Conservation (phyloP, 92 coral and sea anemone species). For the Zoanthus sansibaricus region DNA sequence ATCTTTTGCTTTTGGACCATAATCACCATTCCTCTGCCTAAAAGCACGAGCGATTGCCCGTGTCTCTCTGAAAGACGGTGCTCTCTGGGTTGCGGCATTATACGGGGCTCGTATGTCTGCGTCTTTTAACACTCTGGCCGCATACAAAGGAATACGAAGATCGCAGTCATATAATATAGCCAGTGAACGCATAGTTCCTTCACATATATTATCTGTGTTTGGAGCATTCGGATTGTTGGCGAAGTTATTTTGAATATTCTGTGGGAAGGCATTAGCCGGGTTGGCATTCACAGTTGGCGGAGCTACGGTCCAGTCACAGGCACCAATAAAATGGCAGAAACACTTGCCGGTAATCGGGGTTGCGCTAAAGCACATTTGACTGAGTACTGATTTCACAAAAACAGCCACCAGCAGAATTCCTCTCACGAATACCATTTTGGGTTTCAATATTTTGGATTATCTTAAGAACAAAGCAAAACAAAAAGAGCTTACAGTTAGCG, state of each 20-base stretch:
- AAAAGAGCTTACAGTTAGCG: neutral
- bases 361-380: neutral
- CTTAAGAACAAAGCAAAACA: neutral
- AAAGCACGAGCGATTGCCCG: neutral
- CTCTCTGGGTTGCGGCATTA: neutral
- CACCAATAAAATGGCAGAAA: conserved; percentile 23
- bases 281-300: neutral
- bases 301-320: neutral
- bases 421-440: neutral
- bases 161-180: conserved; percentile 27
- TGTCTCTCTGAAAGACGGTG: conserved; percentile 11
- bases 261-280: conserved; percentile 9
- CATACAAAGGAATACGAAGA: conserved; percentile 17
- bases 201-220: conserved; percentile 4
- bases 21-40: conserved; percentile 18
- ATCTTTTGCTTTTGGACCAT: conserved; percentile 24
- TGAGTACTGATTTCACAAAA: neutral
- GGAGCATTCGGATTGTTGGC: neutral
- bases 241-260: neutral
- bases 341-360: neutral
- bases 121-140: conserved; percentile 9
- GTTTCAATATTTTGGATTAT: neutral
- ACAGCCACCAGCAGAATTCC: neutral
- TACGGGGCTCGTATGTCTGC: conserved; percentile 9
- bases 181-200: neutral